These are phyloP conservation scores for Enteromius unitaeniatus DNA, from an alignment of 2,797 vertebrate genomes.

Conservation along the genomic window DNA sequence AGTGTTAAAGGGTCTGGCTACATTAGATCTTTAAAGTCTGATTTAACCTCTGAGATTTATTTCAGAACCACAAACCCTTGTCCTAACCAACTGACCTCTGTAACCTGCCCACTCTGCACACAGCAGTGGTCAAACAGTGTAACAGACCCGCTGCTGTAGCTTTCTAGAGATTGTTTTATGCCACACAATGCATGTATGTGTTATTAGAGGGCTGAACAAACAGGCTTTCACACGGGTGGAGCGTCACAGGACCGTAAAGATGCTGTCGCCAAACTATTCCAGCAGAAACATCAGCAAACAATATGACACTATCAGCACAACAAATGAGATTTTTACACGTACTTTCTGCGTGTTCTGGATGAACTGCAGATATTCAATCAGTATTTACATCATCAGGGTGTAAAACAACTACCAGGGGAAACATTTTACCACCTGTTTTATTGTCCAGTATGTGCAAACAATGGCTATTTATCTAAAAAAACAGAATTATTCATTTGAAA, in stretches of 20 bases:
- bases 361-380: not conserved
- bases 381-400: not conserved
- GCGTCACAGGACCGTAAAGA: not conserved
- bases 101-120: no score
- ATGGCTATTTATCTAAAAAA: not conserved
- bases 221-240: not conserved
- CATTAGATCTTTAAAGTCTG: not conserved
- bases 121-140: not conserved
- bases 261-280: not conserved
- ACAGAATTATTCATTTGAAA: not conserved
- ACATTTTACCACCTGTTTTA: not conserved
- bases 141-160: not conserved
- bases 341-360: not conserved
- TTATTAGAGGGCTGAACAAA: not conserved
- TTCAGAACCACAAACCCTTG: not conserved
- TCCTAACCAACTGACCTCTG: not conserved
- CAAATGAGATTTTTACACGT: not conserved
- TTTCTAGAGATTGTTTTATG: not conserved
- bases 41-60: not conserved
- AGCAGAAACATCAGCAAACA: not conserved
- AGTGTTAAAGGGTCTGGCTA: not conserved
- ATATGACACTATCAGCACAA: not conserved
- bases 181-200: slow-evolving; percentile 22
- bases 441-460: not conserved
- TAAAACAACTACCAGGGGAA: not conserved